Evolutionary conservation across 2,797 vertebrate genomes (phyloP).

Genomic region (Anomalospiza imberbis): DNA sequence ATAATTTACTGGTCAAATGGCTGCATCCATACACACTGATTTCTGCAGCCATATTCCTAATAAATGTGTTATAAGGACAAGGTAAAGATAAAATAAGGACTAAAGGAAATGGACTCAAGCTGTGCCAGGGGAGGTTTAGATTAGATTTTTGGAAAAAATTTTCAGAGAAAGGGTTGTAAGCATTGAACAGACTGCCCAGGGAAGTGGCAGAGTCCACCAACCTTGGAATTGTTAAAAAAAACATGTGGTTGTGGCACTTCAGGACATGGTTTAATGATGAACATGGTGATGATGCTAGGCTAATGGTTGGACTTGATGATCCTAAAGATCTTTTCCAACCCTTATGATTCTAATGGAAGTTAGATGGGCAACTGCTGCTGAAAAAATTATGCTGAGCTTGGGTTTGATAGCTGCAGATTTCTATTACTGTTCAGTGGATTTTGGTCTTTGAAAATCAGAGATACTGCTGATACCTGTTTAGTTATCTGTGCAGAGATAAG

Average conservation of each 20-base stretch:
- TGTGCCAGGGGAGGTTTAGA: not conserved
- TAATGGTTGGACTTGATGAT: not conserved
- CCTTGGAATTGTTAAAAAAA: not conserved
- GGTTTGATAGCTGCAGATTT: not conserved
- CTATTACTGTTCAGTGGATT: not conserved
- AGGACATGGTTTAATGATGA: not conserved
- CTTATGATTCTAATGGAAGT: not conserved
- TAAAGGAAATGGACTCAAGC: not conserved
- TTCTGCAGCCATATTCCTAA: not conserved
- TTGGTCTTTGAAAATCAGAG: not conserved
- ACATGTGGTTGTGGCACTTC: not conserved
- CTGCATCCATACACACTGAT: not conserved
- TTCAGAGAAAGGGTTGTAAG: not conserved
- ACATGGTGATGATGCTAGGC: not conserved
- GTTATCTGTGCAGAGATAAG: not conserved
- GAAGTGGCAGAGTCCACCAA: not conserved
- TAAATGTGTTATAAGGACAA: not conserved
- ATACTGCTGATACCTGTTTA: not conserved
- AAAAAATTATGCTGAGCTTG: not conserved
- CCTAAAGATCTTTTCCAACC: not conserved
- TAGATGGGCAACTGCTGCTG: not conserved
- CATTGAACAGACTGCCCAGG: not conserved
- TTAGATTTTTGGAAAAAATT: not conserved
- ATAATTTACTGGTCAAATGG: slow-evolving; percentile 2
- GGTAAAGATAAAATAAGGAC: not conserved